A percentile compares a stretch with the other conserved stretches of the same genome.
phyloP scores from a whole-genome alignment of 1,140 invertebrate genomes.

The Caenorhabditis latens region DNA sequence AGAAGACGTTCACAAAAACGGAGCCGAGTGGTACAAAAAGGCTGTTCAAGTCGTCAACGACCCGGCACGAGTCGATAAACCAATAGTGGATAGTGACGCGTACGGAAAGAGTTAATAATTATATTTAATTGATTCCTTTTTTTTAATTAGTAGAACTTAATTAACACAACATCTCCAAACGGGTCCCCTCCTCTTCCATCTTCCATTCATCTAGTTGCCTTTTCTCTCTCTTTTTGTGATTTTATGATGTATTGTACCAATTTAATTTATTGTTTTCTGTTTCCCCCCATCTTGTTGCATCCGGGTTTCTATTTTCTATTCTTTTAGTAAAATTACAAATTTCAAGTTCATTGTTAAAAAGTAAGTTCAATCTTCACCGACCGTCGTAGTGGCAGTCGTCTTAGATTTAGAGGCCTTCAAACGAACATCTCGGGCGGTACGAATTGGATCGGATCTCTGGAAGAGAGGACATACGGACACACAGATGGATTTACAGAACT shows the following conservation, averaged over 20 bases:
- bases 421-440: neutral
- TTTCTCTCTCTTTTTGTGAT: neutral
- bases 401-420: neutral
- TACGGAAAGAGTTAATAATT: too few relatives aligned
- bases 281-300: neutral
- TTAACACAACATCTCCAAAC: neutral
- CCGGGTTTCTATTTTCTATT: neutral
- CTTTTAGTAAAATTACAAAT: neutral
- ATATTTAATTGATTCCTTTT: neutral
- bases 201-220: slow-evolving; percentile 1
- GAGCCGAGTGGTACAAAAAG: slow-evolving; percentile 78
- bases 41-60: slow-evolving; percentile 76
- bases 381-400: neutral
- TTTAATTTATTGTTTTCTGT: neutral
- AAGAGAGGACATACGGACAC: neutral
- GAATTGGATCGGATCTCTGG: slow-evolving; percentile 13
- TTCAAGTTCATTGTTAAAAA: neutral
- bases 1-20: slow-evolving; percentile 79
- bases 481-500: too few relatives aligned
- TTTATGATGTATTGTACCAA: neutral
- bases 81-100: slow-evolving; percentile 36
- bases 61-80: slow-evolving; percentile 70
- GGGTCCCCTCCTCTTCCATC: neutral
- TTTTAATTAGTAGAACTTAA: neutral
- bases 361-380: neutral